Percentiles rank a stretch among this genome's conserved stretches.
phyloP scores from a whole-genome alignment of 2,888 invertebrate genomes.

The Zygogramma bicolorata region DNA sequence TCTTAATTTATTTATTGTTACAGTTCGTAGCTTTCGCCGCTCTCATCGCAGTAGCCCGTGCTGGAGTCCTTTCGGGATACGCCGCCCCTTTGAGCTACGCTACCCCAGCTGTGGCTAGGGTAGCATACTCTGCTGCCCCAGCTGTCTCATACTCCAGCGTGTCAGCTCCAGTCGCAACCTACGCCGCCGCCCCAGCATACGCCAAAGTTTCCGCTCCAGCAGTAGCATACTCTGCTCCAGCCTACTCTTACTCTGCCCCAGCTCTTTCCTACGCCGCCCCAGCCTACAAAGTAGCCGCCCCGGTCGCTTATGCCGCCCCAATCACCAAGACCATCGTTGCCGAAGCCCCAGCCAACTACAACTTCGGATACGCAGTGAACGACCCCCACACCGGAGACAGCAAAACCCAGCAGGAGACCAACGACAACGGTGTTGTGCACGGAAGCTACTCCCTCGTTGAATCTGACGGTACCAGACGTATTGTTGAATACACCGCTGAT shows the following conservation, averaged over 20 bases:
- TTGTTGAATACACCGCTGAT: constrained; percentile 70
- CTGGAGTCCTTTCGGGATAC: neutral
- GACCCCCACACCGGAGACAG: constrained; percentile 67
- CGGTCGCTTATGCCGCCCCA: constrained; percentile 56
- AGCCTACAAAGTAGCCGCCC: constrained; percentile 48
- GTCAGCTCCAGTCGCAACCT: constrained; percentile 9
- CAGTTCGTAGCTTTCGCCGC: constrained; percentile 14
- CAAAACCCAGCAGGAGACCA: constrained; percentile 74
- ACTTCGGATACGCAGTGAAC: constrained; percentile 42
- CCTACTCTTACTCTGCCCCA: too few relatives aligned
- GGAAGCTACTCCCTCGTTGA: constrained; percentile 70
- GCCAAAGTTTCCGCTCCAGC: too few relatives aligned
- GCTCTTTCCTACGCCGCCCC: constrained; percentile 55
- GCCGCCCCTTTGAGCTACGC: neutral
- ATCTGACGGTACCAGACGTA: constrained; percentile 68
- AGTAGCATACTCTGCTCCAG: too few relatives aligned
- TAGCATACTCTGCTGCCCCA: constrained; percentile 21
- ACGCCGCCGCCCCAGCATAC: too few relatives aligned
- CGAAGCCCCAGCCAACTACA: constrained; percentile 52
- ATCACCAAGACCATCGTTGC: constrained; percentile 49
- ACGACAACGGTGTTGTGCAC: constrained; percentile 67
- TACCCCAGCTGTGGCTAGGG: constrained; percentile 1
- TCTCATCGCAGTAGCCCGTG: constrained; percentile 27
- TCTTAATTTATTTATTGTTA: neutral
- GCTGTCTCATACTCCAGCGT: constrained; percentile 31